Conservation (phyloP, 1,140 invertebrate genomes). For the Phenacoccus solenopsis region DNA sequence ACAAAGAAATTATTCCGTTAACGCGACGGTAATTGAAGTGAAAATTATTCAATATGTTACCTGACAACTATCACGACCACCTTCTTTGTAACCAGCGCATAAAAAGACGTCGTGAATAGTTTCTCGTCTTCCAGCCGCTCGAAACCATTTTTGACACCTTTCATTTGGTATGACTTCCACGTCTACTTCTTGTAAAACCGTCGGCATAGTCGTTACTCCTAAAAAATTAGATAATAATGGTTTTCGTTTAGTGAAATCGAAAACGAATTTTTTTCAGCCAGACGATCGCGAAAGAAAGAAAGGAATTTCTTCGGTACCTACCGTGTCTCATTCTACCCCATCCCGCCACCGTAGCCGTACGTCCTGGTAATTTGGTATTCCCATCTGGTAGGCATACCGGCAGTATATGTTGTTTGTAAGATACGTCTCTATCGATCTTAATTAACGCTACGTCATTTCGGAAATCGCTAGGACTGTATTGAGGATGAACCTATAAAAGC, state of each 20-base stretch:
- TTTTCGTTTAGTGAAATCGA: neutral
- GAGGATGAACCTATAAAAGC: conserved; percentile 50
- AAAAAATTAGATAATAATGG: conserved; percentile 11
- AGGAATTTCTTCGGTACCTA: conserved; percentile 26
- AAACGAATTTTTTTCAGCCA: neutral
- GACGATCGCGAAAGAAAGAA: neutral
- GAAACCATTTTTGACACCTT: conserved; percentile 81
- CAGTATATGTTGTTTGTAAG: conserved; percentile 77
- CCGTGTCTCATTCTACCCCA: conserved; percentile 80
- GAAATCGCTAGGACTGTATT: conserved; percentile 77
- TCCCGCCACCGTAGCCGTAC: conserved; percentile 75
- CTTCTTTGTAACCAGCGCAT: conserved; percentile 83
- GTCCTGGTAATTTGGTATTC: conserved; percentile 60
- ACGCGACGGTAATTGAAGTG: neutral
- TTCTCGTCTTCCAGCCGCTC: conserved; percentile 72
- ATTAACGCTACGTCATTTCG: conserved; percentile 79
- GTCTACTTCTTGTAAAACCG: conserved; percentile 47
- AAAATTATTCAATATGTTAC: conserved; percentile 28
- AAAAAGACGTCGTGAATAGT: conserved; percentile 87
- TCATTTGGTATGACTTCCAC: conserved; percentile 85
- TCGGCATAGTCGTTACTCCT: conserved; percentile 34
- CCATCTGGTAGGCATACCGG: conserved; percentile 69
- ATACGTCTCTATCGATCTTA: conserved; percentile 59
- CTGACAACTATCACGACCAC: conserved; percentile 43
- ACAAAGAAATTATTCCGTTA: conserved; percentile 3